Percentiles rank a stretch among this genome's conserved stretches.
These are phyloP conservation scores for Balaeniceps rex DNA, from an alignment of 2,113 vertebrate species.

Conservation along the genomic window DNA sequence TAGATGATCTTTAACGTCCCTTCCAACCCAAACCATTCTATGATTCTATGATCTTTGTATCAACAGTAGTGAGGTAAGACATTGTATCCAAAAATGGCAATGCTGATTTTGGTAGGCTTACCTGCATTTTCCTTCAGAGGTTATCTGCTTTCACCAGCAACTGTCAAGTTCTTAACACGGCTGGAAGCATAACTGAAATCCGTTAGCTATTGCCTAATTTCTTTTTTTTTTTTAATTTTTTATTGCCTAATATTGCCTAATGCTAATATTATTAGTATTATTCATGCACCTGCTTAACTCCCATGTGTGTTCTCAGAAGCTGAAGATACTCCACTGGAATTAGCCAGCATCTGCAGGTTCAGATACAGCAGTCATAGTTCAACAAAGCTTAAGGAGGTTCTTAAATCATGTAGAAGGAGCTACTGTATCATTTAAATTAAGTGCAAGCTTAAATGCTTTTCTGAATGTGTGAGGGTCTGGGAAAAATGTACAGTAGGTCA, in stretches of 20 bases:
- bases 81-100: neutral
- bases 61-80: neutral
- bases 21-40: no score
- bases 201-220: neutral
- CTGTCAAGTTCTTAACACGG: neutral
- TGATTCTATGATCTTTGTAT: neutral
- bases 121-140: neutral
- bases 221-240: no score
- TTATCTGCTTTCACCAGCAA: neutral
- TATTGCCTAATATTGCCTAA: no score
- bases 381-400: neutral
- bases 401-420: neutral
- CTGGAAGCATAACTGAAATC: neutral
- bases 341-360: neutral
- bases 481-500: neutral
- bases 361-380: neutral
- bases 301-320: fast-evolving
- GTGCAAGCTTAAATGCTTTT: neutral
- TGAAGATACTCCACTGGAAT: neutral
- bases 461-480: neutral
- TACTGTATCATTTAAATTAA: neutral
- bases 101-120: neutral
- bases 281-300: neutral
- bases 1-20: no score
- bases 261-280: neutral